Evolutionary conservation across 2,888 invertebrate genomes (phyloP).

Genomic region (Tupiocoris notatus): DNA sequence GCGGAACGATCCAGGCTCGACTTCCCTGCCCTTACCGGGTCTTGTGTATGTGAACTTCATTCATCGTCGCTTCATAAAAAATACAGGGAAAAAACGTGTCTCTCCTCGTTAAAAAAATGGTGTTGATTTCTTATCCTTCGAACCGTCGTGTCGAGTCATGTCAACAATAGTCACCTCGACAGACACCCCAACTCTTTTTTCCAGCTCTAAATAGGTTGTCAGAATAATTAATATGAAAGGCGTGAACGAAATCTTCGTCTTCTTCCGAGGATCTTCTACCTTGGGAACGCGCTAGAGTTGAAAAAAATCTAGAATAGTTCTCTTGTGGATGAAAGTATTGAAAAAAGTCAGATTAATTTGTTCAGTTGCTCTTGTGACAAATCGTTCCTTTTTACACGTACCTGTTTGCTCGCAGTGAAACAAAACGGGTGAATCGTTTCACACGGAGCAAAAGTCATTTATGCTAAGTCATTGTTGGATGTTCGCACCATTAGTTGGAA

Average conservation of each 20-base stretch:
- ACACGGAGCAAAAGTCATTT: background rate
- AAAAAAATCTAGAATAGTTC: background rate
- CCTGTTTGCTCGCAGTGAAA: background rate
- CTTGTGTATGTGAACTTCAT: background rate
- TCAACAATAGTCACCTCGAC: background rate
- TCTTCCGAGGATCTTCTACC: background rate
- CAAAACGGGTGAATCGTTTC: background rate
- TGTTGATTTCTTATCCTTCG: background rate
- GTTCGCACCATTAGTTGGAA: background rate
- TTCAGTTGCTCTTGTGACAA: background rate
- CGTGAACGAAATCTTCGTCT: background rate
- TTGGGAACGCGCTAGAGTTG: no score
- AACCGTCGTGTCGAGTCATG: background rate
- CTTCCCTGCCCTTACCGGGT: background rate
- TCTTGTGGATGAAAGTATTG: background rate
- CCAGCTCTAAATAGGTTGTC: constrained; percentile 1
- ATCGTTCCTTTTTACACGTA: background rate
- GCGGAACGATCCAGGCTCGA: background rate
- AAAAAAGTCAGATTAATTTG: background rate
- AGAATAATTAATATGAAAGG: constrained; percentile 11
- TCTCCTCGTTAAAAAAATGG: background rate
- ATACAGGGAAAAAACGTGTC: background rate
- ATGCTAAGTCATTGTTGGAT: no score
- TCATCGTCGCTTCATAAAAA: background rate
- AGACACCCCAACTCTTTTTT: background rate